These are phyloP conservation scores for Phymanthus crucifer DNA, from an alignment of 92 coral and sea anemone genomes.

Conservation along the genomic window DNA sequence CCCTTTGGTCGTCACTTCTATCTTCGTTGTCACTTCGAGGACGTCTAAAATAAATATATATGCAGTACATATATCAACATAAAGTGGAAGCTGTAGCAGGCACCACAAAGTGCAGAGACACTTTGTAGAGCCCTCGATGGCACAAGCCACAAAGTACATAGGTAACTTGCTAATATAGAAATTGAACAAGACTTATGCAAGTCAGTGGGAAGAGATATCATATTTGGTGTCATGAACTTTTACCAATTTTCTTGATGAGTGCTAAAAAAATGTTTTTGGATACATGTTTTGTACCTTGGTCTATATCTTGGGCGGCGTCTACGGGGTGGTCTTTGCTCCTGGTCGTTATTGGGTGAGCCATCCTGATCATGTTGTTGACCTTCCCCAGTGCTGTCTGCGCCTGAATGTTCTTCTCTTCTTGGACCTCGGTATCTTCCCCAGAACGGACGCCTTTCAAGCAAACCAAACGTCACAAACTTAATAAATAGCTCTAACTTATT, in stretches of 20 bases:
- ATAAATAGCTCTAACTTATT: background rate
- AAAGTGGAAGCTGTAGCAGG: too few species aligned
- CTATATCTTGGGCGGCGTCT: slow-evolving; percentile 59
- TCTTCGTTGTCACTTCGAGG: slow-evolving; percentile 43
- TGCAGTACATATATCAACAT: too few species aligned
- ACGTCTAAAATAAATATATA: slow-evolving; percentile 26
- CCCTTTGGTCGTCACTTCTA: slow-evolving; percentile 38
- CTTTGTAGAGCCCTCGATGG: too few species aligned
- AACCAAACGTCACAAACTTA: background rate
- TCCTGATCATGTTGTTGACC: slow-evolving; percentile 61
- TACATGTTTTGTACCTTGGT: slow-evolving; percentile 54
- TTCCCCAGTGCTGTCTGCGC: slow-evolving; percentile 71
- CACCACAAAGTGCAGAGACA: too few species aligned
- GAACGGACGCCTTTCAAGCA: slow-evolving; percentile 60
- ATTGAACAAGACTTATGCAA: too few species aligned
- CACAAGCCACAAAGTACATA: too few species aligned
- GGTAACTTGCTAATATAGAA: too few species aligned
- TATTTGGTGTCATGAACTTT: too few species aligned
- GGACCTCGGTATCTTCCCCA: slow-evolving; percentile 81
- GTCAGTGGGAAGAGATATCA: too few species aligned
- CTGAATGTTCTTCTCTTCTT: slow-evolving; percentile 61
- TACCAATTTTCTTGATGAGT: background rate
- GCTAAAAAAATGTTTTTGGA: background rate
- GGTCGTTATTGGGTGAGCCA: slow-evolving; percentile 54
- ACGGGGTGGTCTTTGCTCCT: slow-evolving; percentile 61